A percentile compares a stretch with the other conserved stretches of the same genome.
Evolutionary conservation across 2,797 vertebrate genomes (phyloP).

Genomic region (Xyrichtys novacula): DNA sequence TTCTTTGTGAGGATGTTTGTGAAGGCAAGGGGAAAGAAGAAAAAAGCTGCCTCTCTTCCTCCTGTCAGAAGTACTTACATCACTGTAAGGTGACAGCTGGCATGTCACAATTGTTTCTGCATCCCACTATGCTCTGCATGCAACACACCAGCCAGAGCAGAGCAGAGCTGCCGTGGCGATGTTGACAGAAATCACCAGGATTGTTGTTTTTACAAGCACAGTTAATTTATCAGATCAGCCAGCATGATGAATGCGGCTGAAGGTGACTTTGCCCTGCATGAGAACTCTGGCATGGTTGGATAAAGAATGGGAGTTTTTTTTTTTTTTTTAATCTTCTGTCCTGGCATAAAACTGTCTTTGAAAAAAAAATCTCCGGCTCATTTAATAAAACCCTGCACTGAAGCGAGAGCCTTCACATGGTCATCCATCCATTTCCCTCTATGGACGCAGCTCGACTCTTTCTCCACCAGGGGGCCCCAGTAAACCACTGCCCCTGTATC

Average conservation of each 20-base stretch:
- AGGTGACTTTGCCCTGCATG: slow-evolving; percentile 36
- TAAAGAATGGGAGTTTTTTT: slow-evolving; percentile 8
- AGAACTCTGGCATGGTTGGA: neutral
- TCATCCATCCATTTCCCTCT: neutral
- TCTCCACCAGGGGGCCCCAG: slow-evolving; percentile 71
- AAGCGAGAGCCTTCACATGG: neutral
- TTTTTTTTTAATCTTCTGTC: slow-evolving; percentile 3
- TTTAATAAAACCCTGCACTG: slow-evolving; percentile 16
- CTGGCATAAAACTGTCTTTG: slow-evolving; percentile 17
- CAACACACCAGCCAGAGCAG: slow-evolving; percentile 41
- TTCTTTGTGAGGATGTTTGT: slow-evolving; percentile 17
- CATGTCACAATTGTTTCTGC: slow-evolving; percentile 52
- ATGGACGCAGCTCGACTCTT: neutral
- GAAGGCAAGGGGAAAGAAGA: slow-evolving; percentile 33
- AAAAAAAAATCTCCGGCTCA: slow-evolving; percentile 16
- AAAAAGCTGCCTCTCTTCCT: slow-evolving; percentile 39
- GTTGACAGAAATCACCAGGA: slow-evolving; percentile 15
- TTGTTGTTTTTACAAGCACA: slow-evolving; percentile 22
- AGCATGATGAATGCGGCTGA: slow-evolving; percentile 27
- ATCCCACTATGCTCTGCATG: slow-evolving; percentile 43
- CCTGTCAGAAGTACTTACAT: slow-evolving; percentile 61
- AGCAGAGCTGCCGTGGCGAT: slow-evolving; percentile 16
- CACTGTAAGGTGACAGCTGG: slow-evolving; percentile 64
- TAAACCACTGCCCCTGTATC: slow-evolving; percentile 16
- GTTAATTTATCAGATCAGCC: slow-evolving; percentile 28